Evolutionary conservation across 2,113 vertebrate genomes (phyloP).

Genomic region (Phalacrocorax carbo): DNA sequence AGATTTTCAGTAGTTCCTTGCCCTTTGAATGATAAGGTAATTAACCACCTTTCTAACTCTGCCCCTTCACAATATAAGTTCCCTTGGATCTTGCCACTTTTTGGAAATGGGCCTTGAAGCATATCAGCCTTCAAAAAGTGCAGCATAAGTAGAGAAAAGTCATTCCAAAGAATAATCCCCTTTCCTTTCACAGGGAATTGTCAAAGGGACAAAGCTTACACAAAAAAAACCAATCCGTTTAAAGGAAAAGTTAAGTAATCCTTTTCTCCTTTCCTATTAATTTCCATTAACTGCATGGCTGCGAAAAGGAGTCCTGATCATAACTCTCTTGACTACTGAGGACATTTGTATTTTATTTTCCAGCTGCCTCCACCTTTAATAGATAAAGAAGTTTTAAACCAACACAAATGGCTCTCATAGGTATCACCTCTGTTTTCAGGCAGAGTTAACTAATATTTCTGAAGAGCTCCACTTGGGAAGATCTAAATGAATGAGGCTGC

Average conservation of each 20-base stretch:
- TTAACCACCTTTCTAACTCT: not conserved
- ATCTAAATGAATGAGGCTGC: conserved; percentile 13
- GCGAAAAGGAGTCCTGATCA: not conserved
- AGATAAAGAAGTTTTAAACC: conserved; percentile 32
- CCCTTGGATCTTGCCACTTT: not conserved
- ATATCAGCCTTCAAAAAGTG: not conserved
- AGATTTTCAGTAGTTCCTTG: not conserved
- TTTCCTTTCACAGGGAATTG: not conserved
- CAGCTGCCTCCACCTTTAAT: conserved; percentile 22
- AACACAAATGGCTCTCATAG: conserved; percentile 5
- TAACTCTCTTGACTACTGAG: not conserved
- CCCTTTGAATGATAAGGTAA: not conserved
- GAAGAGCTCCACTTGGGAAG: conserved; percentile 13
- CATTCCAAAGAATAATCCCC: not conserved
- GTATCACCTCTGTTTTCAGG: not conserved
- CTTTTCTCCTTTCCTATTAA: not conserved
- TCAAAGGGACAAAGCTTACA: not conserved
- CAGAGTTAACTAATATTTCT: conserved; percentile 34
- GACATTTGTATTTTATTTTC: conserved; percentile 7
- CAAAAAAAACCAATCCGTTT: not conserved
- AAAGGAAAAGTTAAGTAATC: not conserved
- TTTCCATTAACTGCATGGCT: not conserved
- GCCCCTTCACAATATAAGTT: not conserved
- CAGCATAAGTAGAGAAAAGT: not conserved
- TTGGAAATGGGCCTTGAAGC: not conserved